Evolutionary conservation across 2,113 vertebrate species (phyloP).

Genomic region (Pseudorectes ferrugineus): DNA sequence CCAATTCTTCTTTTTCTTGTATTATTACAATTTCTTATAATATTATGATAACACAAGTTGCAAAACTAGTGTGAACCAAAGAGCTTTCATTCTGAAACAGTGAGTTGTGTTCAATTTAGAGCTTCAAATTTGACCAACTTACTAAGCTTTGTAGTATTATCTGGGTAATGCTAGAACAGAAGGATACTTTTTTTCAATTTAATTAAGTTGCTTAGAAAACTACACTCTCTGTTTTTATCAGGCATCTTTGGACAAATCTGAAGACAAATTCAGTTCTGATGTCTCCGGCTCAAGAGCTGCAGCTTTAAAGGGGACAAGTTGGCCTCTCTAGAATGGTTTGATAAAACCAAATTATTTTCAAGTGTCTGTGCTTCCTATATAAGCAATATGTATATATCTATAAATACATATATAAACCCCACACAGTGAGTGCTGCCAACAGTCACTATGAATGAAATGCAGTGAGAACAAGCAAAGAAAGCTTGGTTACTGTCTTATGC

Average conservation of each 20-base stretch:
- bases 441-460: conserved; percentile 61
- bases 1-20: not conserved
- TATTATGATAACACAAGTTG: not conserved
- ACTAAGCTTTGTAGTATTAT: not conserved
- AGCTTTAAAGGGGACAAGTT: not conserved
- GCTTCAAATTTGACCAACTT: not conserved
- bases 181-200: not conserved
- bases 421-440: conserved; percentile 41
- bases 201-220: not conserved
- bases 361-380: conserved; percentile 32
- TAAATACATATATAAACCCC: conserved; percentile 54
- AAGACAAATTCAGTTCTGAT: not conserved
- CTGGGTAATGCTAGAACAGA: not conserved
- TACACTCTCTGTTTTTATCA: not conserved
- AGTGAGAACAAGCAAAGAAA: conserved; percentile 55
- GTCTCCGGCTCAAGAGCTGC: not conserved
- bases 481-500: conserved; percentile 30
- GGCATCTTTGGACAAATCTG: not conserved
- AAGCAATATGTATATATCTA: conserved; percentile 49
- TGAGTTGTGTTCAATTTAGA: not conserved
- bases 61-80: not conserved
- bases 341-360: conserved; percentile 44
- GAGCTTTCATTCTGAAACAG: not conserved
- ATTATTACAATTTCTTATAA: not conserved
- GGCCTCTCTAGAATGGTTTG: not conserved